A percentile compares a stretch with the other conserved stretches of the same genome.
Evolutionary conservation across 2,797 vertebrate species (phyloP).

Genomic region (Onychomys arenicola): DNA sequence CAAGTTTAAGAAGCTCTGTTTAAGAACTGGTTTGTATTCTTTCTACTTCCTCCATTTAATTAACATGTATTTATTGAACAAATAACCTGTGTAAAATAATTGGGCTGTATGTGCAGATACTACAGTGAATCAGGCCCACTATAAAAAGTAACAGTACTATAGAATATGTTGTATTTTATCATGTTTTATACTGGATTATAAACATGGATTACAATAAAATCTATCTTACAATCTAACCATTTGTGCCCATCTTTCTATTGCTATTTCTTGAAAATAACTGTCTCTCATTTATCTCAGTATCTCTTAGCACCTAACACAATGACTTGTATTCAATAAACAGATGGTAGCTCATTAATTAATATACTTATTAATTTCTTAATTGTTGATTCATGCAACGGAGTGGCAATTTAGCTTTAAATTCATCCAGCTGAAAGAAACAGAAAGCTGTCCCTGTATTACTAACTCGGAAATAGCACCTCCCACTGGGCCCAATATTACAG

Average conservation of each 20-base stretch:
- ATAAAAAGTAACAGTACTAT: conserved; percentile 38
- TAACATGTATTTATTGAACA: conserved; percentile 59
- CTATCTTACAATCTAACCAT: background rate
- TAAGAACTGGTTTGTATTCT: background rate
- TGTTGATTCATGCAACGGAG: conserved; percentile 57
- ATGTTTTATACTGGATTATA: conserved; percentile 43
- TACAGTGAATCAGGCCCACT: conserved; percentile 2
- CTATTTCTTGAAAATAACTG: conserved; percentile 54
- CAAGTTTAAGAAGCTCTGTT: conserved; percentile 34
- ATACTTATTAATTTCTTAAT: conserved; percentile 71
- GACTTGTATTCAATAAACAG: conserved; percentile 69
- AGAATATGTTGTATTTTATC: conserved; percentile 22
- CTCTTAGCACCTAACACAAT: conserved; percentile 70
- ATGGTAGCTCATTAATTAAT: conserved; percentile 73
- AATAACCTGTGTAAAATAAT: background rate
- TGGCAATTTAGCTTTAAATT: conserved; percentile 66
- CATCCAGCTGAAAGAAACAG: conserved; percentile 52
- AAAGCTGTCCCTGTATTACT: background rate
- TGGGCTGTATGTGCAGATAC: background rate
- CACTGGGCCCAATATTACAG: no score
- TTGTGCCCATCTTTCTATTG: conserved; percentile 10
- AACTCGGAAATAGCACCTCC: background rate
- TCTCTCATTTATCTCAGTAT: conserved; percentile 69
- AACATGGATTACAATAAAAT: conserved; percentile 47
- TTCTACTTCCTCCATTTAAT: conserved; percentile 52